phyloP scores from a whole-genome alignment of 2,797 vertebrate genomes.

The Aldrovandia affinis region DNA sequence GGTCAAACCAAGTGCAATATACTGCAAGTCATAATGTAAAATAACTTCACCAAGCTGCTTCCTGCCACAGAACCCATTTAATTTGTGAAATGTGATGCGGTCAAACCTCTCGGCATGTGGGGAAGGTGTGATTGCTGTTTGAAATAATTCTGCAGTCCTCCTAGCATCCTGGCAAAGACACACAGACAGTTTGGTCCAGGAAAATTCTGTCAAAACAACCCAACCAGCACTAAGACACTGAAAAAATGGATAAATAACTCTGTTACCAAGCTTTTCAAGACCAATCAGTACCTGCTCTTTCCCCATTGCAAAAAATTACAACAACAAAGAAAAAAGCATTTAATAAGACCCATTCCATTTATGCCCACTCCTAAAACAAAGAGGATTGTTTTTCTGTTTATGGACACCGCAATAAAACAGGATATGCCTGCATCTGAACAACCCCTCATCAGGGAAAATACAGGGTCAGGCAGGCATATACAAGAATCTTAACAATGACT shows the following conservation, averaged over 20 bases:
- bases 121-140: conserved; percentile 1
- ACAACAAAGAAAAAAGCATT: neutral
- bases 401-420: neutral
- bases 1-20: no score
- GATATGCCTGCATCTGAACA: neutral
- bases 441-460: neutral
- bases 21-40: no score
- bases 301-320: neutral
- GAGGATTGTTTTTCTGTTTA: neutral
- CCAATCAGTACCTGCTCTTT: conserved; percentile 8
- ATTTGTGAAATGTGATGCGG: neutral
- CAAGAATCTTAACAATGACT: neutral
- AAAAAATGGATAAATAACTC: neutral
- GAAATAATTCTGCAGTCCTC: neutral
- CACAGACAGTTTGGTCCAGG: neutral
- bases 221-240: neutral
- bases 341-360: neutral
- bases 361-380: neutral
- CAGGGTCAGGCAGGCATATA: neutral
- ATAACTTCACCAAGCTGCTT: neutral
- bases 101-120: no score
- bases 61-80: neutral
- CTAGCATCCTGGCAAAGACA: neutral
- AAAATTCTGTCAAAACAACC: neutral
- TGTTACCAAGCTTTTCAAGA: conserved; percentile 9